Percentiles rank a stretch among this genome's conserved stretches.
These are phyloP conservation scores for Grantiella picta DNA, from an alignment of 2,113 vertebrate genomes.

Conservation along the genomic window DNA sequence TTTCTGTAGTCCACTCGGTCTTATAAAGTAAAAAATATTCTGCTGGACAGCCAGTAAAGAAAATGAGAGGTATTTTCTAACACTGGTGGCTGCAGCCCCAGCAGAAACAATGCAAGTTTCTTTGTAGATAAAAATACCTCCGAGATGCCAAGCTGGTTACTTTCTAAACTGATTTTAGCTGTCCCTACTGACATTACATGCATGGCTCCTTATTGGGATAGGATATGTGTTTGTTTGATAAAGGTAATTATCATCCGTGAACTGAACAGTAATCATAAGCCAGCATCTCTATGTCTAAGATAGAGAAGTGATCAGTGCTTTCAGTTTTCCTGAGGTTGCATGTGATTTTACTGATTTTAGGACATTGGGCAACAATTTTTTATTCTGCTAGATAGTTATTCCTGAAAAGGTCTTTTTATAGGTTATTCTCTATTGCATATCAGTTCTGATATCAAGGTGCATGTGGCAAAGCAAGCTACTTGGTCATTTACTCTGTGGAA, in stretches of 20 bases:
- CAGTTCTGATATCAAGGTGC: not conserved
- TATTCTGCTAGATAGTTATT: not conserved
- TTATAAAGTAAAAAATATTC: not conserved
- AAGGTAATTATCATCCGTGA: not conserved
- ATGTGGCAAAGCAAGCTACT: not conserved
- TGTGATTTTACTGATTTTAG: not conserved
- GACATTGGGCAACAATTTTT: not conserved
- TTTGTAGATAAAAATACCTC: not conserved
- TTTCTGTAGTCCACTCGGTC: not conserved
- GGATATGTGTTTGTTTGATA: not conserved
- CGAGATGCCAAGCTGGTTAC: not conserved
- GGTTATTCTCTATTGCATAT: not conserved
- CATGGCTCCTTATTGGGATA: not conserved
- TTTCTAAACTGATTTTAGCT: not conserved
- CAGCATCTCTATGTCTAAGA: not conserved
- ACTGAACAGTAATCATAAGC: not conserved
- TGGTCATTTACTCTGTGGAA: not conserved
- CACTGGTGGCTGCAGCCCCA: not conserved
- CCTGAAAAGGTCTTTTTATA: not conserved
- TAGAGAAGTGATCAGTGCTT: not conserved
- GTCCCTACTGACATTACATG: not conserved
- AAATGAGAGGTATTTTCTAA: not conserved
- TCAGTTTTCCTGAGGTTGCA: not conserved
- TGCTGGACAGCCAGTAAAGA: not conserved
- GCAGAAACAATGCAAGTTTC: not conserved